Conservation (phyloP, 2,113 vertebrate species). For the Erythrocercus mccallii region DNA sequence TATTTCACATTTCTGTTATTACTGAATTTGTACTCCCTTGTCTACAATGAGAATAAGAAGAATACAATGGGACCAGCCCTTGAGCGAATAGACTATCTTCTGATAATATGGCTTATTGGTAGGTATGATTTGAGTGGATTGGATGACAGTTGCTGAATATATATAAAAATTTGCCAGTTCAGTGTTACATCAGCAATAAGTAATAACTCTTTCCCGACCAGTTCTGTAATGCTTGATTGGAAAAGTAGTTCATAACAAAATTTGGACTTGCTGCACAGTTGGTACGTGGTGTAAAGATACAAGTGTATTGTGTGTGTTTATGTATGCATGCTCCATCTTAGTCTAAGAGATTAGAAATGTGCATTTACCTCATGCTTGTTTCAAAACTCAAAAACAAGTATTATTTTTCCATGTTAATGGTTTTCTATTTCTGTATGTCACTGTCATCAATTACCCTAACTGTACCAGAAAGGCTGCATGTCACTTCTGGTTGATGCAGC, state of each 20-base stretch:
- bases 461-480: not conserved
- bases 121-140: slow-evolving; percentile 51
- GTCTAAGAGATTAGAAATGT: not conserved
- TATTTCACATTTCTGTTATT: slow-evolving; percentile 95
- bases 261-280: not conserved
- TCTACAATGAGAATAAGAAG: slow-evolving; percentile 94
- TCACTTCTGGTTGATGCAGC: slow-evolving; percentile 6
- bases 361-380: not conserved
- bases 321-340: not conserved
- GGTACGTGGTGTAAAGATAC: not conserved
- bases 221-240: not conserved
- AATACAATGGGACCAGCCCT: slow-evolving; percentile 94
- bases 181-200: not conserved
- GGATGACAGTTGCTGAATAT: not conserved
- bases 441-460: not conserved
- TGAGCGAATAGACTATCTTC: slow-evolving; percentile 94
- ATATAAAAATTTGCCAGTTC: not conserved
- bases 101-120: slow-evolving; percentile 98
- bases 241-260: not conserved
- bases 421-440: not conserved
- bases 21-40: slow-evolving; percentile 96
- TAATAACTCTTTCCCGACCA: not conserved
- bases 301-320: not conserved
- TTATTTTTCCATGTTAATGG: not conserved
- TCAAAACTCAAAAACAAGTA: not conserved